phyloP scores from a whole-genome alignment of 2,888 invertebrate genomes.

The Trachelus tabidus region DNA sequence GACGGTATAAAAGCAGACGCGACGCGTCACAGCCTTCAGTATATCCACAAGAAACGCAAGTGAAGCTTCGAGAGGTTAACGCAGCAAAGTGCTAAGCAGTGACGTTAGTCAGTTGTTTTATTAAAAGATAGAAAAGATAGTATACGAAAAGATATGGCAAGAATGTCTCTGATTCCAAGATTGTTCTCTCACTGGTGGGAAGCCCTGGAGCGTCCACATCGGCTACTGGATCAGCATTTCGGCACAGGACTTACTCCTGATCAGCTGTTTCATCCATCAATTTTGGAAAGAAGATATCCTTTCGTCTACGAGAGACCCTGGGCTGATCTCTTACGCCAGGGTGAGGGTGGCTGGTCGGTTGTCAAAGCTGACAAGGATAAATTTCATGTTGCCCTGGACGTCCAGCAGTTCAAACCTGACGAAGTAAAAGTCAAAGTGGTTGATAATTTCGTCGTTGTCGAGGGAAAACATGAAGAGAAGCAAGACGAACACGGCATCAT shows the following conservation, averaged over 20 bases:
- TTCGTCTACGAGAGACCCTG: slow-evolving; percentile 33
- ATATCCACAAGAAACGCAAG: too few species aligned
- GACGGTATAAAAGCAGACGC: too few species aligned
- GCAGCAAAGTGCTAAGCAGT: neutral
- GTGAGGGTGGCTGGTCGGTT: slow-evolving; percentile 49
- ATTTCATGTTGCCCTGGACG: slow-evolving; percentile 46
- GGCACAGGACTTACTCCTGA: slow-evolving; percentile 43
- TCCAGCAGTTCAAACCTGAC: slow-evolving; percentile 60
- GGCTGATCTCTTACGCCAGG: slow-evolving; percentile 54
- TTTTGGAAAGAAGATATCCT: slow-evolving; percentile 43
- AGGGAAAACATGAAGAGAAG: slow-evolving; percentile 68
- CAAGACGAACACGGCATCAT: slow-evolving; percentile 67
- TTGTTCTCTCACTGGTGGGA: slow-evolving; percentile 47
- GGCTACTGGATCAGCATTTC: slow-evolving; percentile 56
- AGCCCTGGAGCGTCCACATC: slow-evolving; percentile 46
- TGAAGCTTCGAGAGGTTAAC: neutral
- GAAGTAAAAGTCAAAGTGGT: slow-evolving; percentile 62
- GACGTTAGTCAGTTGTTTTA: neutral
- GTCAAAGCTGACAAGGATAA: slow-evolving; percentile 24
- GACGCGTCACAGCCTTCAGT: too few species aligned
- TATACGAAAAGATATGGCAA: neutral
- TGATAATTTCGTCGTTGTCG: slow-evolving; percentile 57
- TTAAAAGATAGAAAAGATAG: slow-evolving; percentile 44
- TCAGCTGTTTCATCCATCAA: slow-evolving; percentile 19
- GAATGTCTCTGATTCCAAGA: slow-evolving; percentile 41